Percentiles rank a stretch among this genome's conserved stretches.
phyloP scores from a whole-genome alignment of 2,888 invertebrate genomes.

The Rutpela maculata region DNA sequence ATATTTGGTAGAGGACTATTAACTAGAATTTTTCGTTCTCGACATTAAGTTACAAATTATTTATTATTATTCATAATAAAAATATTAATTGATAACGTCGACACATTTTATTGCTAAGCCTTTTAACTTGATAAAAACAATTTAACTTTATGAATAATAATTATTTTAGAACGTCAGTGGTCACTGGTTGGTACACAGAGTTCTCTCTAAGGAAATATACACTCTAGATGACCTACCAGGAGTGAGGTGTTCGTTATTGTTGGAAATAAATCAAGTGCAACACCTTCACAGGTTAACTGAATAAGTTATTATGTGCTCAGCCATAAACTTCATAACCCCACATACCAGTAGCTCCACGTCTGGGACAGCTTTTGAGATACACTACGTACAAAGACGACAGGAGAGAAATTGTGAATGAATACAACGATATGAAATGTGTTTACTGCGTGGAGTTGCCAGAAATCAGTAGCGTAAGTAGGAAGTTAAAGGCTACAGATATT shows the following conservation, averaged over 20 bases:
- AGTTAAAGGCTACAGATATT: not conserved
- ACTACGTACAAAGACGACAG: constrained; percentile 8
- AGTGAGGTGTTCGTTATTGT: not conserved
- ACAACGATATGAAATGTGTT: constrained; percentile 44
- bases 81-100: no score
- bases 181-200: not conserved
- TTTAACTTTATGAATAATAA: not conserved
- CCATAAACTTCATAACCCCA: constrained; percentile 28
- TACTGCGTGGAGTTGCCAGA: constrained; percentile 42
- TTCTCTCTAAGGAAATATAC: not conserved
- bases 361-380: constrained; percentile 9
- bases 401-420: constrained; percentile 42
- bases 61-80: no score
- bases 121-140: no score
- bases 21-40: no score
- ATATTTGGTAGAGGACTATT: no score
- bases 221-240: not conserved
- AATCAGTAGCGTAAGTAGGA: constrained; percentile 10
- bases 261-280: constrained; percentile 18
- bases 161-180: not conserved
- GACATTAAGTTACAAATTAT: no score
- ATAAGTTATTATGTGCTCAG: constrained; percentile 37
- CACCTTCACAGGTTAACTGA: constrained; percentile 41
- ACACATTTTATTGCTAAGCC: no score
- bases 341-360: constrained; percentile 13